A percentile compares a stretch with the other conserved stretches of the same genome.
Conservation (phyloP, 2,113 vertebrate genomes). For the Oplegnathus fasciatus region DNA sequence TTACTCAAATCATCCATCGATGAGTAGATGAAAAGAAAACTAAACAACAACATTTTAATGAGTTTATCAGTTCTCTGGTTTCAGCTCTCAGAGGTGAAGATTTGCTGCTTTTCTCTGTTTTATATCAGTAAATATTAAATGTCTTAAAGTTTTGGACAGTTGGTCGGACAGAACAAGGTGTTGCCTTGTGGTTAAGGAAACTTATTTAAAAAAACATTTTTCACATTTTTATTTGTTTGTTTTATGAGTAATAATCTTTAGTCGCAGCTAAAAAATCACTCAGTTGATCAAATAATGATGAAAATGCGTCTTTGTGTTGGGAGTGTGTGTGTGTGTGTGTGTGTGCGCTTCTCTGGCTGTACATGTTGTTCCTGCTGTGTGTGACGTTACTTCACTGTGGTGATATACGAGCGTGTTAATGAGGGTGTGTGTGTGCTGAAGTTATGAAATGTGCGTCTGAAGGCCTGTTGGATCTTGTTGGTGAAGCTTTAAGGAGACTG, state of each 20-base stretch:
- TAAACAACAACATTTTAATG: too few species aligned
- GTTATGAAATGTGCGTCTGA: slow-evolving; percentile 5
- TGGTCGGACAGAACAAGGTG: too few species aligned
- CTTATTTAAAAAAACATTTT: neutral
- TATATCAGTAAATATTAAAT: neutral
- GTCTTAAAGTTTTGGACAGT: too few species aligned
- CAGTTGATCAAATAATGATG: neutral
- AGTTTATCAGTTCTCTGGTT: too few species aligned
- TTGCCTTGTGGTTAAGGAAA: too few species aligned
- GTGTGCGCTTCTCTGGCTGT: neutral
- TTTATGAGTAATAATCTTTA: too few species aligned
- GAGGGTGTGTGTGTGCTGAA: slow-evolving; percentile 5
- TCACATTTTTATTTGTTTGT: neutral
- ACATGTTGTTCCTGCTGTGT: slow-evolving; percentile 19
- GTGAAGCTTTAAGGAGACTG: neutral
- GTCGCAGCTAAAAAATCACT: neutral
- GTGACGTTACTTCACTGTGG: neutral
- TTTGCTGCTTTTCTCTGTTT: neutral
- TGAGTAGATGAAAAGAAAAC: too few species aligned
- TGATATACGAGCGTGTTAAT: neutral
- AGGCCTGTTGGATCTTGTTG: slow-evolving; percentile 49
- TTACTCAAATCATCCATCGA: too few species aligned
- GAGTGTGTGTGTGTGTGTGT: too few species aligned
- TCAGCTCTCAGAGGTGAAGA: too few species aligned
- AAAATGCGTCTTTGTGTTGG: neutral